Conservation (phyloP, 1,140 invertebrate species). For the Spodoptera litura region DNA sequence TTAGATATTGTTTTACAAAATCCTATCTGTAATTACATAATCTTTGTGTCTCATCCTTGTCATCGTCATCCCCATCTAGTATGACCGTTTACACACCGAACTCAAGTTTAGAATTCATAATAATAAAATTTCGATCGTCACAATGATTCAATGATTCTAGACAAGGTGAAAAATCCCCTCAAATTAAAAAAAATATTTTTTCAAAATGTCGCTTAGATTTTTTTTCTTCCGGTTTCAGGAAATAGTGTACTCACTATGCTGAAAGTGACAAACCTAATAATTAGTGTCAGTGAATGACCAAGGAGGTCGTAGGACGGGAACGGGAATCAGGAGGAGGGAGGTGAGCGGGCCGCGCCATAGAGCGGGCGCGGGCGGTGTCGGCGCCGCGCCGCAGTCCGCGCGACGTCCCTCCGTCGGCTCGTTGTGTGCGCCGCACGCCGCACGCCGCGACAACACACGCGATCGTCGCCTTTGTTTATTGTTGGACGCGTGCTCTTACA, state of each 20-base stretch:
- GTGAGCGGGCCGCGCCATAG: conserved; percentile 50
- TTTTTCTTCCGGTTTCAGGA: conserved; percentile 21
- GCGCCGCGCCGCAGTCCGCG: conserved; percentile 76
- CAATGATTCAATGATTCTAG: too few relatives aligned
- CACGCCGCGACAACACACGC: conserved; percentile 57
- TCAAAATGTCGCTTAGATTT: neutral
- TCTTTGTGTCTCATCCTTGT: conserved; percentile 49
- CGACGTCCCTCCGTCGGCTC: conserved; percentile 67
- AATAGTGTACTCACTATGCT: neutral
- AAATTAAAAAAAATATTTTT: neutral
- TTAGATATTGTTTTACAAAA: neutral
- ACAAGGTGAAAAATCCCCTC: too few relatives aligned
- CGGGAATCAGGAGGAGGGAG: conserved; percentile 56
- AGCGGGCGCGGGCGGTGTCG: conserved; percentile 49
- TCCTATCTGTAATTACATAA: neutral
- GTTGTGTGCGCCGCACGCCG: conserved; percentile 60
- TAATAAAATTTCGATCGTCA: neutral
- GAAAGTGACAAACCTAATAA: conserved; percentile 23
- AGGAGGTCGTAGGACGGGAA: conserved; percentile 64
- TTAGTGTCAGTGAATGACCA: conserved; percentile 64
- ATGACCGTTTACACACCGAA: neutral
- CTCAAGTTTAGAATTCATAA: conserved; percentile 8
- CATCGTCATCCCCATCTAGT: conserved; percentile 25
- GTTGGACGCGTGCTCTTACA: conserved; percentile 69
- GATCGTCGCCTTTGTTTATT: conserved; percentile 80